Base-by-base conservation (phyloP, 2,113 vertebrate species). In the Cercocebus atys region DNA sequence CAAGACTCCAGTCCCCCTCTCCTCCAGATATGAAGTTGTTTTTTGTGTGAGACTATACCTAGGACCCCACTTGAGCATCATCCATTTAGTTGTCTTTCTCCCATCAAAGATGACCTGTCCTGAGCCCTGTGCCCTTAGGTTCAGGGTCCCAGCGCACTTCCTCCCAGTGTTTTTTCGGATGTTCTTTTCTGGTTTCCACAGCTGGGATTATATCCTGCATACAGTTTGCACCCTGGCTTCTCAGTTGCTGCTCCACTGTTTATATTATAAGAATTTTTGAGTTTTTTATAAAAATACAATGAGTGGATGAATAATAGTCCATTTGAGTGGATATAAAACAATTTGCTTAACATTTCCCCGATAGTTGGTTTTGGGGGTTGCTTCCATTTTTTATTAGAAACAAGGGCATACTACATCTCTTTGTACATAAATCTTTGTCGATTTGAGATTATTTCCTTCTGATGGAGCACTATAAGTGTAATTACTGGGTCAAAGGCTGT, bases 381-480 rank as follows among this genome's bases (percentile, higher is more conserved):
- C 88, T 97, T 96, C 70, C 12, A 16, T 87, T 95, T 96, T 80
- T 87, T 94, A 38, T 89, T 66, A 80, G 83, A 88, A 97, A 85
- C 75, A 94, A 93, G 95, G 87, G 90, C 92, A 78, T 7, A 7
- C 17, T 59, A 47, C 23, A 61, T 94, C 64, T 90, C 88, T 90
- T 92, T 88, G 64, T 96, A 94, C 80, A 97, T 95, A 85, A 93
- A 96, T 97, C 94, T 97, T 85, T 94, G 94, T 98, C 96, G 84
- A 23, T 95, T 90, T 94, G 97, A 88, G 90, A 82, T 88, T 75
- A 68, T 95, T 98, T 88, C 73, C 85, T 85, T 94, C 47, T 88
- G 94, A 95, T 43, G 57, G 70, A 35, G 64, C 2, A 1, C 88
- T 12, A 0, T 66, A 40, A 86, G 88, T 96, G 88, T 97, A 90